phyloP scores from a whole-genome alignment of 2,888 invertebrate species.

The Apamea crenata region DNA sequence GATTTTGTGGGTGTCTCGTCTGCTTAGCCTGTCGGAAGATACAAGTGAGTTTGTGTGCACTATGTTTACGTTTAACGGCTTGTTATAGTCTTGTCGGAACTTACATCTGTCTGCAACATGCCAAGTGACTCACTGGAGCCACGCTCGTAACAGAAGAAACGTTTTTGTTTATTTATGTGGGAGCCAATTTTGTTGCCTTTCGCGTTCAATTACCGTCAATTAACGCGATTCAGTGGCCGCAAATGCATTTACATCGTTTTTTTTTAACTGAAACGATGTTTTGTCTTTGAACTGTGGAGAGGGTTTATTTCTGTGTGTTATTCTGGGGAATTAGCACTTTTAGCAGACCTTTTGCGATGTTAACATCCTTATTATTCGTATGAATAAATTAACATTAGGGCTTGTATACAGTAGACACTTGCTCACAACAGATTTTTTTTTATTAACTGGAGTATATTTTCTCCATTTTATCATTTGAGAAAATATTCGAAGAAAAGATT shows the following conservation, averaged over 20 bases:
- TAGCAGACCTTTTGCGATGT: neutral
- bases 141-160: conserved; percentile 26
- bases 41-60: conserved; percentile 63
- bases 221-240: conserved; percentile 59
- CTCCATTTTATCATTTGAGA: neutral
- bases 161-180: conserved; percentile 66
- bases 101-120: conserved; percentile 62
- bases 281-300: conserved; percentile 29
- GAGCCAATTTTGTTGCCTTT: conserved; percentile 68
- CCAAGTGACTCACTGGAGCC: conserved; percentile 53
- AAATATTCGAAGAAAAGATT: neutral
- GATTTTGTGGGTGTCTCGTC: conserved; percentile 49
- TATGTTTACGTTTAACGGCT: conserved; percentile 60
- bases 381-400: neutral
- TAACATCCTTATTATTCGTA: neutral
- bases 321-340: conserved; percentile 13
- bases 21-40: conserved; percentile 26
- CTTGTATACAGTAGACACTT: neutral
- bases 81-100: conserved; percentile 24
- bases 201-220: conserved; percentile 72
- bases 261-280: conserved; percentile 48
- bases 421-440: neutral
- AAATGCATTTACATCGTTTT: conserved; percentile 50
- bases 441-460: neutral
- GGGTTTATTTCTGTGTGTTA: conserved; percentile 3